Evolutionary conservation across 2,888 invertebrate species (phyloP).

Genomic region (Ceramica pisi): DNA sequence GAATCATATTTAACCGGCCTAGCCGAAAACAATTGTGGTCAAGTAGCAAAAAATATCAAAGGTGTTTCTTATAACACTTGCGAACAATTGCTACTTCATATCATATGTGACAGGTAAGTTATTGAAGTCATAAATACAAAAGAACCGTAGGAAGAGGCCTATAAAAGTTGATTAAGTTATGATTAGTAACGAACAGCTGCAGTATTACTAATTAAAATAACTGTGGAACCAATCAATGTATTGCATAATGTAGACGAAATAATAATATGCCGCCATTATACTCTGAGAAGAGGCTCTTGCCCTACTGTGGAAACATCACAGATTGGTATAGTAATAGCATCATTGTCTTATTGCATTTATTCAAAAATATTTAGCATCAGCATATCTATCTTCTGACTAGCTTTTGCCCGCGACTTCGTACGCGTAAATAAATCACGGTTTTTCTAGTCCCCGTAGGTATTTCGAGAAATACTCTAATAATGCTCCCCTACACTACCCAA

Average conservation of each 20-base stretch:
- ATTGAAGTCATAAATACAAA: conserved; percentile 44
- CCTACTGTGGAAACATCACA: neutral
- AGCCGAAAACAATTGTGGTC: conserved; percentile 32
- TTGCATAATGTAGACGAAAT: conserved; percentile 23
- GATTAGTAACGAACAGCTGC: conserved; percentile 47
- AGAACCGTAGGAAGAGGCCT: conserved; percentile 35
- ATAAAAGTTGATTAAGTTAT: conserved; percentile 49
- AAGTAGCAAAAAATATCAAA: conserved; percentile 48
- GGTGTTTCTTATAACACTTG: conserved; percentile 28
- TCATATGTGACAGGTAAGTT: conserved; percentile 33
- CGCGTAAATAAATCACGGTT: too few relatives aligned
- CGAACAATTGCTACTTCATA: conserved; percentile 48
- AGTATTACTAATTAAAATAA: conserved; percentile 58
- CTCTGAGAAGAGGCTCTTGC: neutral
- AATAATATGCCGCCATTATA: neutral
- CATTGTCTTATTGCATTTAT: neutral
- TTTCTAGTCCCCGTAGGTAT: too few relatives aligned
- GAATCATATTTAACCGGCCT: conserved; percentile 35
- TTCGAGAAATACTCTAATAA: too few relatives aligned
- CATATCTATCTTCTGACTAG: too few relatives aligned
- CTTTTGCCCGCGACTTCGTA: too few relatives aligned
- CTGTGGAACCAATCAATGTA: conserved; percentile 41
- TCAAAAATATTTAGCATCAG: neutral
- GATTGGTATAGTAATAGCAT: neutral
- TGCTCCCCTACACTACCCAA: too few relatives aligned